phyloP scores from a whole-genome alignment of 1,140 invertebrate genomes.

The Coenobita brevimanus region DNA sequence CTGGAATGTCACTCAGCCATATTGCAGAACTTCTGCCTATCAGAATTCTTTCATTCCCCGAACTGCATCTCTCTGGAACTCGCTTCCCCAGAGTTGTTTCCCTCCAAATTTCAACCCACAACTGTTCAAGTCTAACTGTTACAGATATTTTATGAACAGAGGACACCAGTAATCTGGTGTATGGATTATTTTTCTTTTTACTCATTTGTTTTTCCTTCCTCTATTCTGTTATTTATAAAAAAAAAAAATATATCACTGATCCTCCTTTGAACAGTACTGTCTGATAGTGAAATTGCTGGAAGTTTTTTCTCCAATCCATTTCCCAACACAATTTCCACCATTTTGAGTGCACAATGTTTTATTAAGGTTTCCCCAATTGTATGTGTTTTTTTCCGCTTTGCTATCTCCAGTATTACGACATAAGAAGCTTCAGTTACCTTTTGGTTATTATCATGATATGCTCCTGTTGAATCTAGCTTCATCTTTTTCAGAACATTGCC shows the following conservation, averaged over 20 bases:
- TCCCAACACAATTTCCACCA: slow-evolving; percentile 38
- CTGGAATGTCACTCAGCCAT: too few species aligned
- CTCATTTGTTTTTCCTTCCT: too few species aligned
- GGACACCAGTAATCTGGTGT: too few species aligned
- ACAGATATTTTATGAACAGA: too few species aligned
- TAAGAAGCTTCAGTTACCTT: slow-evolving; percentile 43
- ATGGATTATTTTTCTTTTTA: too few species aligned
- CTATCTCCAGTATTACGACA: slow-evolving; percentile 27
- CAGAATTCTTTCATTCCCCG: too few species aligned
- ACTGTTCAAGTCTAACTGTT: too few species aligned
- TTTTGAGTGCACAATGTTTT: slow-evolving; percentile 26
- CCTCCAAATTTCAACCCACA: too few species aligned
- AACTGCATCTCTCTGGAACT: too few species aligned
- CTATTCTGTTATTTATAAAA: too few species aligned
- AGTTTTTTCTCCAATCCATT: slow-evolving; percentile 41
- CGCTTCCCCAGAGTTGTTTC: too few species aligned
- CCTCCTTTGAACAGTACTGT: slow-evolving; percentile 32
- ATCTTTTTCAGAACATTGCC: slow-evolving; percentile 24
- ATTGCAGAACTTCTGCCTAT: too few species aligned
- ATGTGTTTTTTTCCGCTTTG: slow-evolving; percentile 39
- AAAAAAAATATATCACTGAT: slow-evolving; percentile 31
- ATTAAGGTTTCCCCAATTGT: slow-evolving; percentile 37
- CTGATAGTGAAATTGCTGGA: slow-evolving; percentile 37
- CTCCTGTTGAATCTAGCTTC: background rate
- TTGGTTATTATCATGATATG: background rate